Percentiles rank a stretch among this genome's conserved stretches.
These are phyloP conservation scores for Rugalucina vietnamica DNA, from an alignment of 2,888 invertebrate genomes.

Conservation along the genomic window DNA sequence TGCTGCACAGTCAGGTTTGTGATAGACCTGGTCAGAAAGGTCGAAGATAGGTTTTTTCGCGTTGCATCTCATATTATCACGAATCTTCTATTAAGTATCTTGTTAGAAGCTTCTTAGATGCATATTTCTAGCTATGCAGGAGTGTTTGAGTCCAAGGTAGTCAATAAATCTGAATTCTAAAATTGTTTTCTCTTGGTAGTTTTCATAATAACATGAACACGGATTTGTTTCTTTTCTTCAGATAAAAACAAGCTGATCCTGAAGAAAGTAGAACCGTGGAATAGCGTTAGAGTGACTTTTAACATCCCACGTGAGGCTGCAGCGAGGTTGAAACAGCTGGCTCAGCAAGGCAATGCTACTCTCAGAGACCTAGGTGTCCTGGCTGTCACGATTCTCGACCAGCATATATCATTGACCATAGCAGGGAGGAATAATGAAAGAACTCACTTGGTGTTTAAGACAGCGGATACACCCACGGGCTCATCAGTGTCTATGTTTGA, in stretches of 20 bases:
- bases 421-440: slow-evolving; percentile 88
- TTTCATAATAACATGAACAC: no score
- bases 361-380: slow-evolving; percentile 96
- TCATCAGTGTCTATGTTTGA: slow-evolving; percentile 71
- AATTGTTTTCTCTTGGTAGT: no score
- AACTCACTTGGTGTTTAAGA: slow-evolving; percentile 86
- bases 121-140: no score
- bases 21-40: no score
- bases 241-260: slow-evolving; percentile 87
- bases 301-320: slow-evolving; percentile 98
- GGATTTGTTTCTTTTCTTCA: slow-evolving; percentile 65
- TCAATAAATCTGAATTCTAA: no score
- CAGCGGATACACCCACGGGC: slow-evolving; percentile 65
- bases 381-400: slow-evolving; percentile 93
- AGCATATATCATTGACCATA: slow-evolving; percentile 88
- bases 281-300: slow-evolving; percentile 98
- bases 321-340: slow-evolving; percentile 94
- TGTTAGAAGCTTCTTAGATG: no score
- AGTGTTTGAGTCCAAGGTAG: no score
- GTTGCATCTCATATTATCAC: no score
- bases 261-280: slow-evolving; percentile 97
- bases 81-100: no score
- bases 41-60: no score
- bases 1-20: no score
- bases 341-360: slow-evolving; percentile 93